phyloP scores from a whole-genome alignment of 2,888 invertebrate genomes.

The Parnassius smintheus region DNA sequence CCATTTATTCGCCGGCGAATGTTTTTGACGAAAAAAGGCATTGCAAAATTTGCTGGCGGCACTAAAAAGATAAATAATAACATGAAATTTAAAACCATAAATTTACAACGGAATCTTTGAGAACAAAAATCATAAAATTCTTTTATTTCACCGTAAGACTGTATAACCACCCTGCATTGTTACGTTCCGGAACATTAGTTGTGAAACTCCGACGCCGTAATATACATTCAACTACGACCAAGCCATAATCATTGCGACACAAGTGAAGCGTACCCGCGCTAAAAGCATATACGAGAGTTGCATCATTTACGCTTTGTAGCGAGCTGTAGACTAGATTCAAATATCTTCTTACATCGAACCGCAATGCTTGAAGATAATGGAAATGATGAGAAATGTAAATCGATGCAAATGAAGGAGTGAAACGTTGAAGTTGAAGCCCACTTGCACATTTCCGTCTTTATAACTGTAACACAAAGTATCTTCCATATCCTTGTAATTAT shows the following conservation, averaged over 20 bases:
- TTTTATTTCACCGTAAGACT: neutral
- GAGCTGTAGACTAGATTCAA: neutral
- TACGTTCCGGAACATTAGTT: constrained; percentile 18
- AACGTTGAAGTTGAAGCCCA: neutral
- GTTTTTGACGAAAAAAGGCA: too few species aligned
- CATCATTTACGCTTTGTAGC: constrained; percentile 16
- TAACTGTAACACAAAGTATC: neutral
- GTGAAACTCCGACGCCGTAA: neutral
- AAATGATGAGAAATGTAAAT: neutral
- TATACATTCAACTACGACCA: constrained; percentile 2
- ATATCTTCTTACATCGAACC: neutral
- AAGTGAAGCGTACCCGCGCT: constrained; percentile 12
- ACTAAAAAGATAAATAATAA: too few species aligned
- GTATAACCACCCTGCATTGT: neutral
- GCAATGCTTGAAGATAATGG: constrained; percentile 10
- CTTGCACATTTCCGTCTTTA: neutral
- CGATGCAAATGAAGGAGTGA: neutral
- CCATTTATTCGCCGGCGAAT: too few species aligned
- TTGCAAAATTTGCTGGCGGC: too few species aligned
- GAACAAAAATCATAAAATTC: too few species aligned
- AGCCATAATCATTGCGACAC: constrained; percentile 6
- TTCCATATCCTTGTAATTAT: too few species aligned
- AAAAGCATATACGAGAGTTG: constrained; percentile 16
- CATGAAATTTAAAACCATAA: too few species aligned
- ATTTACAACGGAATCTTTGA: too few species aligned